A percentile compares a stretch with the other conserved stretches of the same genome.
Conservation (phyloP, 1,140 invertebrate genomes). For the Cylas formicarius region DNA sequence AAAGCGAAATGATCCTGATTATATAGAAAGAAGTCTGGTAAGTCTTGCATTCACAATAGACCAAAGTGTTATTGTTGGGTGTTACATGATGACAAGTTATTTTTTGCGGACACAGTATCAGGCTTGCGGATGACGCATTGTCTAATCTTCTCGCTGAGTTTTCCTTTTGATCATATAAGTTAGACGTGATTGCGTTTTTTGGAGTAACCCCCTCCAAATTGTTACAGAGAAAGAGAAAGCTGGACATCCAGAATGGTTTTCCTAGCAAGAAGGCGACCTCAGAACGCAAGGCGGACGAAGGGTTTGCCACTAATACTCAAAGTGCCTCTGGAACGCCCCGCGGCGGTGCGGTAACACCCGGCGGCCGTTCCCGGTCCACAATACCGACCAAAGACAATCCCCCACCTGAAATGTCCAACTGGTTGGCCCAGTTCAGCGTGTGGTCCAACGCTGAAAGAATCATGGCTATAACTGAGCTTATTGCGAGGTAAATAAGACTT, state of each 20-base stretch:
- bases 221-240: constrained; percentile 42
- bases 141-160: constrained; percentile 41
- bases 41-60: constrained; percentile 13
- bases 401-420: constrained; percentile 67
- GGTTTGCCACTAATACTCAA: constrained; percentile 13
- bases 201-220: no score
- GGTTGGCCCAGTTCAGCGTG: constrained; percentile 72
- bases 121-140: constrained; percentile 31
- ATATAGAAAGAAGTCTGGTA: constrained; percentile 28
- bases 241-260: constrained; percentile 42
- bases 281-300: constrained; percentile 8
- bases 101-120: constrained; percentile 28
- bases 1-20: constrained; percentile 21
- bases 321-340: constrained; percentile 1
- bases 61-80: no score
- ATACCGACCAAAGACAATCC: constrained; percentile 76
- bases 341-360: constrained; percentile 4
- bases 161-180: not conserved
- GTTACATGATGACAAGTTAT: constrained; percentile 17
- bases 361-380: constrained; percentile 41
- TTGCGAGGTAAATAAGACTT: constrained; percentile 46
- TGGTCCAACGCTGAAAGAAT: constrained; percentile 88
- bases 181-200: no score
- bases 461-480: constrained; percentile 82
- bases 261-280: constrained; percentile 43